Base-by-base conservation (phyloP, 2,888 invertebrate species). In the Euplexia lucipara region DNA sequence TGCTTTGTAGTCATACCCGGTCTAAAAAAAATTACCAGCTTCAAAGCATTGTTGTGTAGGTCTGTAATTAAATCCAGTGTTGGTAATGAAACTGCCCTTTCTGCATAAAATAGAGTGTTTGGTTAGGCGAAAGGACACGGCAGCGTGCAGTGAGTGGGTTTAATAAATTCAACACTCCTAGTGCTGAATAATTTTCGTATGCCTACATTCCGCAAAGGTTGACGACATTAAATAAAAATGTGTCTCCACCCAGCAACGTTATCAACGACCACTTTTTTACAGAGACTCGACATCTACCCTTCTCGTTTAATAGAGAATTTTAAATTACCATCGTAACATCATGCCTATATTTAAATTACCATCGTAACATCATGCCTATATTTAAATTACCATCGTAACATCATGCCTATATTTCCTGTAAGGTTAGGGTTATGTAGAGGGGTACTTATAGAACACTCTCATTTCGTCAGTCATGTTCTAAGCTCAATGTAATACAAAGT, bases 41-140 rank as follows among this genome's bases (percentile, higher is more conserved):
- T 71, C 80, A 82, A 79, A 82, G 80, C 70, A 75, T 75, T 78
- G 68, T 73, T 75, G 70, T 71, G 71, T 71, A 48, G 47, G 42
- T 57, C 56, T 51, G 51, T 82, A 80, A 82, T 83, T 81, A 76
- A 82, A 81, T 78, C 42, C 65, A 48, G 56, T 53, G 69, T 26
- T 3, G 26, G 26, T 62, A 71, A 81, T 79, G 65, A 78, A 78
- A 83, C 79, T 75, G 59, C 53, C 70, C 64, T 73, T 73, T 81
- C 54, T 80, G 76, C 75, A 75, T 81, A 66, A 80, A 77, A 70
- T 53, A 49, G 49, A 67, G 58, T 71, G 58, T 72, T 66, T 73
- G 54, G 57, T 72, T 63, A 51, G 58, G 44, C 53, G 45, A 70
- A 70, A 71, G 64, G 54, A 60, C 48, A 49, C 47, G 42, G 45